Evolutionary conservation across 2,113 vertebrate genomes (phyloP).

Genomic region (Hippocampus barbouri): DNA sequence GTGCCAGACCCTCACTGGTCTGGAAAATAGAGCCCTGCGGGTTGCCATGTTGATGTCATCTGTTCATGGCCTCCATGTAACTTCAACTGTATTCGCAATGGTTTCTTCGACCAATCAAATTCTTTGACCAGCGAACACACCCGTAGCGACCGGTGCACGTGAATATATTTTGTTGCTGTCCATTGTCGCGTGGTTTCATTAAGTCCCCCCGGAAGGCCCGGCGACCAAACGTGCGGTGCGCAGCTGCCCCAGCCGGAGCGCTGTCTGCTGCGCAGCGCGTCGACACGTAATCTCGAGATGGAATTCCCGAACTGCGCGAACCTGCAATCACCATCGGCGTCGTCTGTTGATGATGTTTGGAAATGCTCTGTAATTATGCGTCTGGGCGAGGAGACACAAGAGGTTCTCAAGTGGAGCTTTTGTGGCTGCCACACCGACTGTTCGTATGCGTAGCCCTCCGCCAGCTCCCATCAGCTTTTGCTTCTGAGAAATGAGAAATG

Average conservation of each 20-base stretch:
- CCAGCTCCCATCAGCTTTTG: conserved; percentile 9
- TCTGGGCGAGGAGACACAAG: conserved; percentile 16
- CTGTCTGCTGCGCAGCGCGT: not conserved
- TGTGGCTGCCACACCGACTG: conserved; percentile 22
- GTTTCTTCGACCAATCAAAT: too few species aligned
- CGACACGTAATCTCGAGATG: fast-evolving
- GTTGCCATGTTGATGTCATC: too few species aligned
- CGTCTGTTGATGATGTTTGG: not conserved
- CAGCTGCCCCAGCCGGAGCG: not conserved
- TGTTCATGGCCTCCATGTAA: too few species aligned
- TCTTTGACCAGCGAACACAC: too few species aligned
- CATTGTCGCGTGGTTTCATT: too few species aligned
- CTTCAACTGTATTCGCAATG: too few species aligned
- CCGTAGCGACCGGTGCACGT: too few species aligned
- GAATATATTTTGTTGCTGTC: too few species aligned
- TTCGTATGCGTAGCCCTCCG: not conserved
- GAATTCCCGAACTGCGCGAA: conserved; percentile 12
- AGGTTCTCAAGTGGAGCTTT: conserved; percentile 29
- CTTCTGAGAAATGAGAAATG: not conserved
- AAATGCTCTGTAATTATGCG: conserved; percentile 47
- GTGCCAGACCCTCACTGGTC: too few species aligned
- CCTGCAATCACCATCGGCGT: conserved; percentile 10
- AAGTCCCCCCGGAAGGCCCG: not conserved
- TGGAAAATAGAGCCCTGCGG: too few species aligned
- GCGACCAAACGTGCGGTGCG: not conserved